phyloP scores from a whole-genome alignment of 2,888 invertebrate species.

The Habroteleia sp. region DNA sequence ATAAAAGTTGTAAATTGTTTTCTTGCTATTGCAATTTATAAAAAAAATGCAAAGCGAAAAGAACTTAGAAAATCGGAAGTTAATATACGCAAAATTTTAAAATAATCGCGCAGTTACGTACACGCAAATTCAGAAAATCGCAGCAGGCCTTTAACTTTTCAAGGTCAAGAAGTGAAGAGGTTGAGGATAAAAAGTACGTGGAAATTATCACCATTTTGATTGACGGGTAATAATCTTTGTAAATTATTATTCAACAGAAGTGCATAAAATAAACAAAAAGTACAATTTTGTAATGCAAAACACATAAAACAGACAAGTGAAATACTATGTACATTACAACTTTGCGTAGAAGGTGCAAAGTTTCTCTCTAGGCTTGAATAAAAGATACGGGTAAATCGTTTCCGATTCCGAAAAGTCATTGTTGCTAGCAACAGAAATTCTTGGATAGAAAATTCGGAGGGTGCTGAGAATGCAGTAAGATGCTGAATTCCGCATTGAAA shows the following conservation, averaged over 20 bases:
- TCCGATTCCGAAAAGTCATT: slow-evolving; percentile 17
- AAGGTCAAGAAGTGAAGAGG: slow-evolving; percentile 53
- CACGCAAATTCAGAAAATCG: slow-evolving; percentile 28
- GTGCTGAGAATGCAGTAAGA: slow-evolving; percentile 1
- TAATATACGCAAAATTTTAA: slow-evolving; percentile 33
- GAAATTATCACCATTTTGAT: slow-evolving; percentile 27
- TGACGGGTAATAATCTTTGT: slow-evolving; percentile 30
- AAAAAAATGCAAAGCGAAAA: not conserved
- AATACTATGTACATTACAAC: slow-evolving; percentile 7
- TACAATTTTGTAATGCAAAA: slow-evolving; percentile 21
- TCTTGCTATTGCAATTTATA: not conserved
- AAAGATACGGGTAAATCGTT: slow-evolving; percentile 28
- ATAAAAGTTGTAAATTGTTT: no score
- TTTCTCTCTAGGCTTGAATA: slow-evolving; percentile 15
- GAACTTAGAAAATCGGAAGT: slow-evolving; percentile 22
- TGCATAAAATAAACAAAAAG: slow-evolving; percentile 23
- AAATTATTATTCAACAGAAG: slow-evolving; percentile 23
- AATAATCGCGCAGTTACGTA: slow-evolving; percentile 53
- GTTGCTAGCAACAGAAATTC: not conserved
- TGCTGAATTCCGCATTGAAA: slow-evolving; percentile 15
- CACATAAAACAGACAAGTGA: slow-evolving; percentile 28
- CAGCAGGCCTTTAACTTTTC: slow-evolving; percentile 48
- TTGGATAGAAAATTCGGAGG: slow-evolving; percentile 23
- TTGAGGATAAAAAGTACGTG: slow-evolving; percentile 17
- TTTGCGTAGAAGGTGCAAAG: not conserved